Conservation (phyloP, 2,888 invertebrate species). For the Acleris holmiana region DNA sequence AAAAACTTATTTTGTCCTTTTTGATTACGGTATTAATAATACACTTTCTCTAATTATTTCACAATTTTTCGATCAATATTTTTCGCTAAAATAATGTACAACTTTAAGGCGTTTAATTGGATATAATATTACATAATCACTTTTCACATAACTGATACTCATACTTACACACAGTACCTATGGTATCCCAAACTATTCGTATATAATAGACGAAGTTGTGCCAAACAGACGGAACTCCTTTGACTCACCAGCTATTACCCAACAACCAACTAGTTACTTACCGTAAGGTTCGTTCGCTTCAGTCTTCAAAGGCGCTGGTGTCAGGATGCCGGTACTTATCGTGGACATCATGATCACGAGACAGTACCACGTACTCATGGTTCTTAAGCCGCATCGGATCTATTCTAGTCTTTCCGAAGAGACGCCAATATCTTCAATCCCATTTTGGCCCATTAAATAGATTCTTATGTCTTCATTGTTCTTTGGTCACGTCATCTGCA, state of each 20-base stretch:
- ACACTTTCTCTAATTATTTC: no score
- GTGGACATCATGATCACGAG: conserved; percentile 77
- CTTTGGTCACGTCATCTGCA: conserved; percentile 22
- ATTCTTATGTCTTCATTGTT: conserved; percentile 6
- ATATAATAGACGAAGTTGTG: no score
- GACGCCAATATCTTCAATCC: conserved; percentile 35
- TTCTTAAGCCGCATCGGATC: conserved; percentile 74
- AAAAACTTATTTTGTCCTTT: no score
- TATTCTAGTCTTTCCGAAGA: conserved; percentile 47
- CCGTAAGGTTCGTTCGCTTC: conserved; percentile 74
- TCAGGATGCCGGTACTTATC: conserved; percentile 71
- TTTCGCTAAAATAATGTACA: no score
- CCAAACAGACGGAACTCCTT: no score
- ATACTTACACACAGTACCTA: no score
- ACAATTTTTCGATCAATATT: no score
- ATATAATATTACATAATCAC: no score
- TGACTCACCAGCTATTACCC: neutral
- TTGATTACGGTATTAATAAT: no score
- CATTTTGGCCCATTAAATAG: conserved; percentile 9
- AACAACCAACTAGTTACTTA: conserved; percentile 42
- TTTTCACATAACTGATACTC: no score
- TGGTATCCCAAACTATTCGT: no score
- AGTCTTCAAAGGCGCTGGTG: conserved; percentile 72
- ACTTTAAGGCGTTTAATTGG: no score
- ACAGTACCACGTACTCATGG: conserved; percentile 79